Base-by-base conservation (phyloP, 2,888 invertebrate genomes). In the Mesodorylaimus sp. region DNA sequence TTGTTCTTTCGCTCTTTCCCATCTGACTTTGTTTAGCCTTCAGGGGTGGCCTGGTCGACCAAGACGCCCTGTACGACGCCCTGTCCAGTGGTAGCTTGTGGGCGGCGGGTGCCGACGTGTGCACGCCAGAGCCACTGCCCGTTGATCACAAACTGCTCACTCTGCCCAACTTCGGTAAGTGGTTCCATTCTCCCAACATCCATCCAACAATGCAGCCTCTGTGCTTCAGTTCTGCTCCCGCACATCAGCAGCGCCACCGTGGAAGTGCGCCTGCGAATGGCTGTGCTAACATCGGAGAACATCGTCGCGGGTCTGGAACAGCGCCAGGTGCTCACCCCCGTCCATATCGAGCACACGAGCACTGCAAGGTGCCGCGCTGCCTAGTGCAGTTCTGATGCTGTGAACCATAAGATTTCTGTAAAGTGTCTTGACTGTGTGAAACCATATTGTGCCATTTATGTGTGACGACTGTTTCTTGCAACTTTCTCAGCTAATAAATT, bases 21-120 rank as follows among this genome's bases (percentile, higher is more conserved):
- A 52, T 36, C 29, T 19, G 38, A 46, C 29, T 1, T 47, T 21
- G 37, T 39, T 27, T 54, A 52, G 36, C 43, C 44, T 55, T 53
- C 26, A 58, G 59, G 54, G 73, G 79, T 32, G 65, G 60, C 1
- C 56, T 74, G 10, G 69, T 74, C 0, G 78, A 88, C 65, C 87
- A 88, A 64, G 71, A 77, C 36, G 84, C 81, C 24, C 71, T 91
- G 48, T 76, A 80, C 52, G 73, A 76, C 50, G 86, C 86, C 0
- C 70, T 91, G 45, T 71, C 76, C 58, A 74, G 72, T 43, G 77
- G 78, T 13, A 73, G 71, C 3, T 87, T 91, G 48, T 70, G 75
- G 60, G 85, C 79, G 0, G 91, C 89, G 0, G 89, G 88, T 0
- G 70, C 91, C 26, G 91, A 91, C 71, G 89, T 91, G 0, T 86